Evolutionary conservation across 2,797 vertebrate species (phyloP).

Genomic region (Cottoperca gobio): DNA sequence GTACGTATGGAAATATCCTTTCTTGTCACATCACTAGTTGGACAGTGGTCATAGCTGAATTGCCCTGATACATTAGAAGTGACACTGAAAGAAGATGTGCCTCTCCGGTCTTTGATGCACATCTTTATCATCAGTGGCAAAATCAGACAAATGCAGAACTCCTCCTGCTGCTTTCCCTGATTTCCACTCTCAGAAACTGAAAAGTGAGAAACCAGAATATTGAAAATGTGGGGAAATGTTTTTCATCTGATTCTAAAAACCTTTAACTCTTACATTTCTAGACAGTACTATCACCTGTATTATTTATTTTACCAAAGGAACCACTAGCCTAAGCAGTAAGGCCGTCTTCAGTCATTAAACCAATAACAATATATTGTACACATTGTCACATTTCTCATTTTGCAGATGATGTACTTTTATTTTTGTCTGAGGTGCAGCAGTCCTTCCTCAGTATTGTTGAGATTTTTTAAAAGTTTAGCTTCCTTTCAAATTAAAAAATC

Average conservation of each 20-base stretch:
- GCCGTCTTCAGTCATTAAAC: too few relatives aligned
- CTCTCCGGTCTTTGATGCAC: conserved; percentile 1
- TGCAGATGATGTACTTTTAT: too few relatives aligned
- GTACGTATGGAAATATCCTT: too few relatives aligned
- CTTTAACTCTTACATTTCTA: not conserved
- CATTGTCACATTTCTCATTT: too few relatives aligned
- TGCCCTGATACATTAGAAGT: not conserved
- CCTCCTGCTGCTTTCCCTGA: not conserved
- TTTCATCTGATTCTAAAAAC: not conserved
- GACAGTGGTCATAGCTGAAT: not conserved
- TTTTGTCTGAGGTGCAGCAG: not conserved
- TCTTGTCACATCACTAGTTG: too few relatives aligned
- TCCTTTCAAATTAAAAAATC: not conserved
- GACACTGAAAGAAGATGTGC: not conserved
- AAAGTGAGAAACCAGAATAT: too few relatives aligned
- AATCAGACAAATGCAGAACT: conserved; percentile 9
- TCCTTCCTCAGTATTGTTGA: not conserved
- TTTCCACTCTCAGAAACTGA: not conserved
- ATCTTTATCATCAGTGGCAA: not conserved
- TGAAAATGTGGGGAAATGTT: too few relatives aligned
- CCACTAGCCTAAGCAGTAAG: too few relatives aligned
- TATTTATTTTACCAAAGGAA: not conserved
- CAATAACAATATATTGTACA: too few relatives aligned
- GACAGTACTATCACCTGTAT: not conserved
- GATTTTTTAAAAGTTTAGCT: not conserved